Evolutionary conservation across 2,797 vertebrate genomes (phyloP), one percentile per base, ranked within the genome.

Genomic region (Alosa sapidissima): DNA sequence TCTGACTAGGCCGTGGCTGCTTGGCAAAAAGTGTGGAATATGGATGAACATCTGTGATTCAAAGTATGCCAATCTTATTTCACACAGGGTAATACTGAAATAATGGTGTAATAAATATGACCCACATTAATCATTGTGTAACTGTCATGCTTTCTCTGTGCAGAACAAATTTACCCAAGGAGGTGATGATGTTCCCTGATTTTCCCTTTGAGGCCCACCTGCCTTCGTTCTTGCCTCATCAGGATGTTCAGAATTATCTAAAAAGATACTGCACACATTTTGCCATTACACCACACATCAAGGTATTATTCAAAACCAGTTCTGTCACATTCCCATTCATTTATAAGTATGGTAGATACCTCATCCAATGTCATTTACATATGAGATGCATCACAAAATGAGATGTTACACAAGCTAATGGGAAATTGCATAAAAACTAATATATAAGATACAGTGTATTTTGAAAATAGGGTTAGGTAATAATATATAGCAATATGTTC

Each of bases 81-180:
- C 14, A 13, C 4, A 5, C 4, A 36, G 33, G 62, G 33, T 72
- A 41, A 72, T 14, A 41, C 14, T 3, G 28, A 72, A 72, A 36
- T 14, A 36, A 3, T 68, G 62, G n/a, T 9, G n/a, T 58, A 5
- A 21, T 24, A 24, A 24, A 24, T 9, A 62, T 24, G 58, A n/a
- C 58, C 9, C 8, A 16, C 19, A n/a, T 21, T 24, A 24, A 62
- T 24, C 1, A n/a, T 65, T 33, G 8, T 65, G 62, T 65, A 65
- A 5, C 2, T 33, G 1, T 2, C 13, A 7, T 60, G 82, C 49
- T 85, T 41, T 81, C 33, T 90, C 52, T 85, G 84, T 88, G 1
- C 91, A 97, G 96, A 87, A 96, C 96, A 86, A 97, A 97, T 90
- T 92, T 97, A 11, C 96, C 96, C 55, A 97, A 97, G 85, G 96